Percentiles rank a stretch among this genome's conserved stretches.
phyloP scores from a whole-genome alignment of 2,113 vertebrate species.

The Machaerirhynchus nigripectus region DNA sequence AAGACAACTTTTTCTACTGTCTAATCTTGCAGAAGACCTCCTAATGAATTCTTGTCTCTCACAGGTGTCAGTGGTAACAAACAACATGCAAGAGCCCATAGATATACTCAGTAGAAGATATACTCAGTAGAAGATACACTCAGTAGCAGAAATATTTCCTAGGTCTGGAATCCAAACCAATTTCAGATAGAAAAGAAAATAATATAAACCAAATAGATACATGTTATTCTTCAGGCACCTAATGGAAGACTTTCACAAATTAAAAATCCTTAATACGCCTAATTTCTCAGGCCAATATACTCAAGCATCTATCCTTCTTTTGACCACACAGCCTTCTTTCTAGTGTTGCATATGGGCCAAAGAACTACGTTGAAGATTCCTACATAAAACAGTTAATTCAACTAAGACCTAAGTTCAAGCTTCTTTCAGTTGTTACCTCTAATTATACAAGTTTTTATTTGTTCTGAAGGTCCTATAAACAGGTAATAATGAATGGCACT shows the following conservation, averaged over 20 bases:
- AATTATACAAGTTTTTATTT: not conserved
- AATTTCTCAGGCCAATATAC: not conserved
- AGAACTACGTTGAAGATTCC: not conserved
- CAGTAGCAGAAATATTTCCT: not conserved
- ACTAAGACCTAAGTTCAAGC: not conserved
- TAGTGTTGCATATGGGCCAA: not conserved
- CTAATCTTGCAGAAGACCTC: not conserved
- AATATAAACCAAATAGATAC: not conserved
- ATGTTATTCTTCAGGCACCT: not conserved
- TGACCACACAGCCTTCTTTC: not conserved
- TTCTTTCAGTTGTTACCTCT: not conserved
- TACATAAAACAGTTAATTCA: not conserved
- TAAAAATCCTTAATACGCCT: not conserved
- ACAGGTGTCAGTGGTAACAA: not conserved
- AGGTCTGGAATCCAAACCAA: not conserved
- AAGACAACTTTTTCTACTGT: not conserved
- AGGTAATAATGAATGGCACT: not conserved
- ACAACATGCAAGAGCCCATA: not conserved
- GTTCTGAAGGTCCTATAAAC: not conserved
- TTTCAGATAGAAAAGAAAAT: not conserved
- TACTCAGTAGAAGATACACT: not conserved
- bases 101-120: not conserved
- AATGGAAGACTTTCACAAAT: not conserved
- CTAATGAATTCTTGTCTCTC: not conserved
- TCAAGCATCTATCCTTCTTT: not conserved